Base-by-base conservation (phyloP, 2,797 vertebrate species). In the Etheostoma perlongum region DNA sequence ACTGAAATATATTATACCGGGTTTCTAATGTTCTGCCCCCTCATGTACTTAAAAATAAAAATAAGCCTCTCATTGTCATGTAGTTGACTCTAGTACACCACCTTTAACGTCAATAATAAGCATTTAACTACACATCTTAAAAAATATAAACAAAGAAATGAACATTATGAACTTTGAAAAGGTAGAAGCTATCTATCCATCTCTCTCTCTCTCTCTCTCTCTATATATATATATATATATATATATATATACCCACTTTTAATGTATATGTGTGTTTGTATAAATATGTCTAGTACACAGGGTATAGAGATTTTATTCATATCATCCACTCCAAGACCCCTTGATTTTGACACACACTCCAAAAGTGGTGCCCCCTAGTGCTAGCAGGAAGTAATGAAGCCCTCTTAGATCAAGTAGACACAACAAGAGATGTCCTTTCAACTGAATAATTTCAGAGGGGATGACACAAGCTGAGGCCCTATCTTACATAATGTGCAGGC, bases 401-500 rank as follows among this genome's bases (percentile, higher is more conserved):
- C n/a, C 21, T 72, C 51, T 67, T 47, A 54, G 11, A 70, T 23
- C 63, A 71, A 77, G 49, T 9, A 48, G 44, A 30, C 19, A 12
- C 14, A 19, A 12, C 2, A 48, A 61, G 55, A 80, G 21, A 74
- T 72, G 79, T 74, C 74, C 83, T 88, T 79, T 83, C 27, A 80
- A 59, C 44, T 78, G 61, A 88, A 61, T 58, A 54, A 51, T 47
- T 69, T 78, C 70, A 4, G 4, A 72, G 73, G 83, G 60, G 76
- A 66, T 6, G 60, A 65, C 68, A 84, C 81, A 89, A 86, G 85
- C 87, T 78, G 80, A 82, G 72, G 60, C 78, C 58, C 80, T 74
- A 58, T 76, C 76, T 93, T 92, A 90, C 53, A 47, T 90, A 90
- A 92, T 2, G 16, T 13, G 48, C 21, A 59, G 40, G 57, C 64